Evolutionary conservation across 2,797 vertebrate genomes (phyloP), one percentile per base, ranked within the genome.

Genomic region (Labeo calbasu): DNA sequence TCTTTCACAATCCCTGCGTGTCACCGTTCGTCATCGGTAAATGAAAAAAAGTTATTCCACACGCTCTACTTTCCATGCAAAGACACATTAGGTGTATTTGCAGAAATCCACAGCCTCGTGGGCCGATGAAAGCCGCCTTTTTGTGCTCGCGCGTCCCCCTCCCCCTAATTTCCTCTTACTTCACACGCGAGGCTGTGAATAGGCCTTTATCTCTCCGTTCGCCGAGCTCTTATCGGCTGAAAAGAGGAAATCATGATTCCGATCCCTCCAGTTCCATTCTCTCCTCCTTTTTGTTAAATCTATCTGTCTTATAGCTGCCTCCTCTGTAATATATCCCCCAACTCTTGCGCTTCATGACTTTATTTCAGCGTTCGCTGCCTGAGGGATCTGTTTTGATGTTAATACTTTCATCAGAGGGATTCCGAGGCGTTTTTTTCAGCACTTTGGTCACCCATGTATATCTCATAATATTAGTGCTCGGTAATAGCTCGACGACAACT

Each of bases 141-240:
- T 63, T 79, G 85, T 92, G 86, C 89, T 84, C 53, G 86, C 25
- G 1, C 25, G 1, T 75, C 69, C 85, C 79, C 76, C 59, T 65
- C 80, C 76, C 83, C 80, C 79, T 87, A 82, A 87, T 87, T 89
- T 85, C 82, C 85, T 88, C 79, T 82, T 48, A 79, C 82, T 86
- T 83, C 87, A 92, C 82, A 92, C 77, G 90, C 84, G n/a, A 68
- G 83, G 83, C 88, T 91, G 89, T 87, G 79, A 89, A 90, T 85
- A 78, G 84, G 88, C 88, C 88, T 88, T 92, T 90, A 91, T 91
- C 90, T 88, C 90, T 90, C 85, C 88, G 89, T 91, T 93, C 88
- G 86, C 89, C 71, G 57, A 89, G 63, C 92, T 90, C 88, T 92
- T 92, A 89, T 89, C 90, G 91, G 85, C 82, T 79, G 84, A 92